Percentiles rank a stretch among this genome's conserved stretches.
Evolutionary conservation across 1,140 invertebrate species (phyloP).

Genomic region (Steinernema khuongi): DNA sequence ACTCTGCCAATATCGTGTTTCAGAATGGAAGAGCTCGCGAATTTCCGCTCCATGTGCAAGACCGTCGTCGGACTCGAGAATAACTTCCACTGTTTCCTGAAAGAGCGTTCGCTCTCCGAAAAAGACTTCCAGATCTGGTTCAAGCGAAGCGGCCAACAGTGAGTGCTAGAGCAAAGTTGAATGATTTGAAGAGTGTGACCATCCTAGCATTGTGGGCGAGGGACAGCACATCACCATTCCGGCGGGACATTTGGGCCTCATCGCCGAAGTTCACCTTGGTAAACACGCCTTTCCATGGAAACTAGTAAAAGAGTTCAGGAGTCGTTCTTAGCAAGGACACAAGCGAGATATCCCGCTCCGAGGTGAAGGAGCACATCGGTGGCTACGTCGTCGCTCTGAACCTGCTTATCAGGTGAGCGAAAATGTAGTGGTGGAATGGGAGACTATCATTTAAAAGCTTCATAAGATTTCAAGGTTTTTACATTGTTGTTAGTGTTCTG

Average conservation of each 20-base stretch:
- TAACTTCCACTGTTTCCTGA: conserved; percentile 1
- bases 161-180: neutral
- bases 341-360: neutral
- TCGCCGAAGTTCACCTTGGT: conserved; percentile 19
- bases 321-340: conserved; percentile 20
- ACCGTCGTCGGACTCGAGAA: conserved; percentile 15
- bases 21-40: neutral
- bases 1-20: neutral
- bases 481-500: too few species aligned
- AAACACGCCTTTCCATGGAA: neutral
- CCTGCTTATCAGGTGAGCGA: neutral
- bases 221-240: conserved; percentile 12
- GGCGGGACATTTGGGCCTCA: conserved; percentile 10
- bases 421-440: too few species aligned
- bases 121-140: neutral
- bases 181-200: neutral
- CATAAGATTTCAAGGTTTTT: too few species aligned
- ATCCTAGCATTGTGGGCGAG: neutral
- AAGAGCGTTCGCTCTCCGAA: neutral
- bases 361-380: neutral
- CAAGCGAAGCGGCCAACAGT: neutral
- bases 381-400: conserved; percentile 22
- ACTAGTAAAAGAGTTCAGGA: neutral
- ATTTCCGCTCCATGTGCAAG: neutral
- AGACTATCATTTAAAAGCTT: too few species aligned